phyloP scores from a whole-genome alignment of 2,888 invertebrate species.

The Polydrusus tereticollis region DNA sequence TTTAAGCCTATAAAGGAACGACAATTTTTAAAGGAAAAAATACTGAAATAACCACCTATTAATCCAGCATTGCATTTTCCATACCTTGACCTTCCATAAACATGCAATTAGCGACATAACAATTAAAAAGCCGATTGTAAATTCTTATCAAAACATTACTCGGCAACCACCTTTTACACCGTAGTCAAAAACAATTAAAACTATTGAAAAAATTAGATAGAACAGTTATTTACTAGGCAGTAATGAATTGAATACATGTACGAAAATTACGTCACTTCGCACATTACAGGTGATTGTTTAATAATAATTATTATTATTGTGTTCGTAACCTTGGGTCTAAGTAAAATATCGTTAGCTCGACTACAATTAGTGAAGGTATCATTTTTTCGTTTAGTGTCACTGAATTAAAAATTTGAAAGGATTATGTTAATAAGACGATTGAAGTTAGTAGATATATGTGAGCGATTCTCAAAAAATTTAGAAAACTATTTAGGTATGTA shows the following conservation, averaged over 20 bases:
- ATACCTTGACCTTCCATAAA: neutral
- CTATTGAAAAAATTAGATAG: neutral
- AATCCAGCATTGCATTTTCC: neutral
- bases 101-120: neutral
- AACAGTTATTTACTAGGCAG: neutral
- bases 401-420: slow-evolving; percentile 46
- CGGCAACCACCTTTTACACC: slow-evolving; percentile 5
- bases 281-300: slow-evolving; percentile 46
- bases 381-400: slow-evolving; percentile 43
- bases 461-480: slow-evolving; percentile 1
- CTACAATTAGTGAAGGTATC: slow-evolving; percentile 44
- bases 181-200: slow-evolving; percentile 8
- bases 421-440: slow-evolving; percentile 45
- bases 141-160: slow-evolving; percentile 10
- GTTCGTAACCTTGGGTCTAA: slow-evolving; percentile 35
- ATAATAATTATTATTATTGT: slow-evolving; percentile 45
- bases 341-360: slow-evolving; percentile 45
- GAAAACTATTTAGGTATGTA: too few species aligned
- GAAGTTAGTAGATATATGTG: neutral
- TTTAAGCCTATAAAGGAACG: too few species aligned
- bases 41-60: too few species aligned
- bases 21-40: too few species aligned
- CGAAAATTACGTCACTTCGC: slow-evolving; percentile 41
- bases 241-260: slow-evolving; percentile 31
- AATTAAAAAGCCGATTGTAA: slow-evolving; percentile 5